Conservation (phyloP, 2,888 invertebrate genomes). For the Drosophila robusta region DNA sequence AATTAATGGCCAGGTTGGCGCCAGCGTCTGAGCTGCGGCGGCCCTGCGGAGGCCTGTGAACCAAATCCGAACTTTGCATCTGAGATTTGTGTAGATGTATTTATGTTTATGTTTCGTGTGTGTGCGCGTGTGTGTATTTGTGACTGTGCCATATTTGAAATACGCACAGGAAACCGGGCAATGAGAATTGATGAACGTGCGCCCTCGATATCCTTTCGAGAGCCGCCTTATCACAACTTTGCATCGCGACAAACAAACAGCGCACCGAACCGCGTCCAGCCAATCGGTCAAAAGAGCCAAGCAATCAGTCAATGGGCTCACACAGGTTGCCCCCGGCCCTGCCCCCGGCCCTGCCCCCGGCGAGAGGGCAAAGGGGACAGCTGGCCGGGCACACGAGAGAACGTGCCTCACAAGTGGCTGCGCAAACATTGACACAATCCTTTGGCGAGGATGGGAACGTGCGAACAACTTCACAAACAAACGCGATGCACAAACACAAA, state of each 20-base stretch:
- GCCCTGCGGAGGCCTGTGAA: conserved; percentile 38
- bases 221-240: conserved; percentile 56
- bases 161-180: conserved; percentile 45
- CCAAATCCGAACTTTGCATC: conserved; percentile 58
- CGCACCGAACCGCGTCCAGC: conserved; percentile 26
- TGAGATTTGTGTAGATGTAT: conserved; percentile 15
- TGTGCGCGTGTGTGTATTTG: conserved; percentile 12
- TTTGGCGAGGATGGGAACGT: conserved; percentile 44
- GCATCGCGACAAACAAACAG: conserved; percentile 46
- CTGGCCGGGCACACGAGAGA: conserved; percentile 12
- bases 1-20: conserved; percentile 78
- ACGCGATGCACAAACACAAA: conserved; percentile 49
- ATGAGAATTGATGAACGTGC: conserved; percentile 65
- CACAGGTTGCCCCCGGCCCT: conserved; percentile 22
- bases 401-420: conserved; percentile 66
- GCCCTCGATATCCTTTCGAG: conserved; percentile 57
- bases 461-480: conserved; percentile 62
- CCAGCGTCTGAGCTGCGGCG: conserved; percentile 49
- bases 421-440: conserved; percentile 69
- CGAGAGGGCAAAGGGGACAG: not conserved
- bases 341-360: not conserved
- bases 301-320: conserved; percentile 66
- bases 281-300: conserved; percentile 55
- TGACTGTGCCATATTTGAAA: conserved; percentile 55
- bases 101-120: conserved; percentile 4